These are phyloP conservation scores for Ceratosolen fusciceps DNA, from an alignment of 1,140 invertebrate species.

Conservation along the genomic window DNA sequence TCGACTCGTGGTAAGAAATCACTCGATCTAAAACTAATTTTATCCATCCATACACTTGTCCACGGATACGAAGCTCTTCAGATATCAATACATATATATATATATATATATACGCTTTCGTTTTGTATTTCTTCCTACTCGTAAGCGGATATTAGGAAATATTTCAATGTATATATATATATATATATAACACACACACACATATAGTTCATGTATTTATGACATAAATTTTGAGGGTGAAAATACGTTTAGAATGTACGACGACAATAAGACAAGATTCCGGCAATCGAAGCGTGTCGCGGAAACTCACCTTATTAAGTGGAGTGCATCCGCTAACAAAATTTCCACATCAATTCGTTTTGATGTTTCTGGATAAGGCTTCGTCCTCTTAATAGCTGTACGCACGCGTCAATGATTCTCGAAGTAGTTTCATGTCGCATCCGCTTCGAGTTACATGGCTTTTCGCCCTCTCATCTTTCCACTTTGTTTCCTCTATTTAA, in stretches of 20 bases:
- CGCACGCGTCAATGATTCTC: constrained; percentile 11
- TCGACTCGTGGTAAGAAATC: no score
- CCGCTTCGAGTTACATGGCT: constrained; percentile 28
- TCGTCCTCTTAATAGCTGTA: constrained; percentile 9
- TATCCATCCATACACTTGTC: no score
- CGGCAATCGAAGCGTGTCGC: constrained; percentile 14
- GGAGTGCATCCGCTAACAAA: constrained; percentile 25
- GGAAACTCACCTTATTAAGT: constrained; percentile 29
- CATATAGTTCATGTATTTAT: no score
- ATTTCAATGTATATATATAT: no score
- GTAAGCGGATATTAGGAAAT: no score
- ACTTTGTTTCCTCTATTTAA: background rate
- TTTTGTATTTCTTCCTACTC: no score
- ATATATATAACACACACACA: no score
- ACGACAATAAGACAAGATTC: background rate
- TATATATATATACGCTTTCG: no score
- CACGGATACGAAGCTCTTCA: no score
- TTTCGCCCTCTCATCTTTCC: background rate
- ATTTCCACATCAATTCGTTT: constrained; percentile 30
- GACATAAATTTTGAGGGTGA: constrained; percentile 8
- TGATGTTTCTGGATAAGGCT: constrained; percentile 18
- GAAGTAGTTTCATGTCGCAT: constrained; percentile 18
- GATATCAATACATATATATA: no score
- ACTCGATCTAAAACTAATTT: no score
- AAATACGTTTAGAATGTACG: background rate